Percentiles rank a stretch among this genome's conserved stretches.
These are phyloP conservation scores for Oncorhynchus masou DNA, from an alignment of 2,113 vertebrate species.

Conservation along the genomic window DNA sequence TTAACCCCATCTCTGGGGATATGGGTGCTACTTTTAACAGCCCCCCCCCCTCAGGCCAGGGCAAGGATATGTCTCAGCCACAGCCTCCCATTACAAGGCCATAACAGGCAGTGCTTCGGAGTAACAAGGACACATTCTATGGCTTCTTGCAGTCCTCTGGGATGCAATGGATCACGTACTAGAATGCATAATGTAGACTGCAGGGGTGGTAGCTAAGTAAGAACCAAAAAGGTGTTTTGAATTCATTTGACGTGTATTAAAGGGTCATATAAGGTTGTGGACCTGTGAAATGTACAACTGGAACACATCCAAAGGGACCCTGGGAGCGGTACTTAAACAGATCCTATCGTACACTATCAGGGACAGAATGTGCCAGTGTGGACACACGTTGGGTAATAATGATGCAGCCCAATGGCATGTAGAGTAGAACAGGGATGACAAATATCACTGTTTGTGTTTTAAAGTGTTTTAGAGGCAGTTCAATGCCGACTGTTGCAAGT, in stretches of 20 bases:
- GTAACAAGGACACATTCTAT: slow-evolving; percentile 64
- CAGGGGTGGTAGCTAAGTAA: not conserved
- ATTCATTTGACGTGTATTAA: not conserved
- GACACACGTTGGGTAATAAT: slow-evolving; percentile 6
- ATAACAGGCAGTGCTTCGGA: slow-evolving; percentile 51
- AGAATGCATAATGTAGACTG: slow-evolving; percentile 37
- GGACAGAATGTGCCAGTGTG: slow-evolving; percentile 10
- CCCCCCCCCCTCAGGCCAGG: slow-evolving; percentile 26
- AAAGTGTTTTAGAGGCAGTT: slow-evolving; percentile 44
- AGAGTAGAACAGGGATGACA: slow-evolving; percentile 43
- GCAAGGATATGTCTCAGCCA: slow-evolving; percentile 46
- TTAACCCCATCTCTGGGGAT: slow-evolving; percentile 2
- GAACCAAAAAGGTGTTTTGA: not conserved
- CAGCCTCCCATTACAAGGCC: slow-evolving; percentile 58
- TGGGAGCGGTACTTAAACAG: slow-evolving; percentile 24
- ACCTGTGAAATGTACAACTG: slow-evolving; percentile 1
- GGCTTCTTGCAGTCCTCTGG: slow-evolving; percentile 51
- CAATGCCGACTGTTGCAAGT: slow-evolving; percentile 46
- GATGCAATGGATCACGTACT: slow-evolving; percentile 46
- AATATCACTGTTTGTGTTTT: slow-evolving; percentile 51
- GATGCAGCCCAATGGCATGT: slow-evolving; percentile 17
- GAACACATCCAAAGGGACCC: not conserved
- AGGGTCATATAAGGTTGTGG: not conserved
- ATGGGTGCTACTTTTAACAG: slow-evolving; percentile 13
- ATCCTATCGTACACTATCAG: slow-evolving; percentile 6